Evolutionary conservation across 2,797 vertebrate species (phyloP).

Genomic region (Trematomus bernacchii): DNA sequence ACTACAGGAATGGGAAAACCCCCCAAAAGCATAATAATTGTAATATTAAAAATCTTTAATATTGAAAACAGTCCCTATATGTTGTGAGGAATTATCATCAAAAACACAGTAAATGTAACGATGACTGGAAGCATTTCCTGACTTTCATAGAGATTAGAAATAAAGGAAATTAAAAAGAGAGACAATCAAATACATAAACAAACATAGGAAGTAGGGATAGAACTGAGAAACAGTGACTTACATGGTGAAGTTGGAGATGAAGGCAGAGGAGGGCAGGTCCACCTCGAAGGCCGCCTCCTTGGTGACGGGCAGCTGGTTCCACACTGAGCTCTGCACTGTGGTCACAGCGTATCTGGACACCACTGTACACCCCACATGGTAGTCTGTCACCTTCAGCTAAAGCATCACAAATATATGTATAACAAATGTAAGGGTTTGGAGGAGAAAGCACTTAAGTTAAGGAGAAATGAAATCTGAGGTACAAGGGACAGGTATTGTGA

Average conservation of each 20-base stretch:
- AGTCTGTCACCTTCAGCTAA: slow-evolving; percentile 88
- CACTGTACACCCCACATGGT: slow-evolving; percentile 85
- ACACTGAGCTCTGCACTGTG: slow-evolving; percentile 85
- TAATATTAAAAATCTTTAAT: too few relatives aligned
- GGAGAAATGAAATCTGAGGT: neutral
- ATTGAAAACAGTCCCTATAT: too few relatives aligned
- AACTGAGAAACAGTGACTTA: slow-evolving; percentile 69
- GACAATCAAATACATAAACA: neutral
- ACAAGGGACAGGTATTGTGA: too few relatives aligned
- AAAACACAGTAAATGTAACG: neutral
- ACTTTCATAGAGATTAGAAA: neutral
- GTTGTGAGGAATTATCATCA: neutral
- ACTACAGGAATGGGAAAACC: too few relatives aligned
- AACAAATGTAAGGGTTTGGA: neutral
- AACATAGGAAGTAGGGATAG: neutral
- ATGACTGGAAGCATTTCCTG: neutral
- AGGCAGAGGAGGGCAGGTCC: slow-evolving; percentile 87
- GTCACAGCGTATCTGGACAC: slow-evolving; percentile 88
- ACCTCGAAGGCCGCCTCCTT: slow-evolving; percentile 91
- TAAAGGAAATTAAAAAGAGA: neutral
- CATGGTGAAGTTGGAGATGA: slow-evolving; percentile 94
- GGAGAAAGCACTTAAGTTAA: neutral
- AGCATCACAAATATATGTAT: slow-evolving; percentile 35
- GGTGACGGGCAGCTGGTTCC: slow-evolving; percentile 85
- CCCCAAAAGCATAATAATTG: too few relatives aligned